Percentiles rank a stretch among this genome's conserved stretches.
Conservation (phyloP, 2,888 invertebrate species). For the Marronus borbonicus region DNA sequence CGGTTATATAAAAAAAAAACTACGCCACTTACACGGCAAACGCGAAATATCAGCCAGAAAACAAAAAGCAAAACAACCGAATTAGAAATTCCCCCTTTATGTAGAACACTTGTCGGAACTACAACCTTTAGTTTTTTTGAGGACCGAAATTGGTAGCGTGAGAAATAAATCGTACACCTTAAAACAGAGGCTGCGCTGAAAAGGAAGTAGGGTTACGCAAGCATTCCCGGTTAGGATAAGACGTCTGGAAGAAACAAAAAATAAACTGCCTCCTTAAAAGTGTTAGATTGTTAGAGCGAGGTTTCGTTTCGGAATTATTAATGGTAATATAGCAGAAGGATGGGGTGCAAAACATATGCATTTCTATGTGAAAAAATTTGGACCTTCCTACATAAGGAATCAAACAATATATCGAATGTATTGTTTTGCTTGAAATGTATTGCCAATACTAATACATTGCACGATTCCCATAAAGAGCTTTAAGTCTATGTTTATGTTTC, state of each 20-base stretch:
- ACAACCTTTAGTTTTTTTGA: constrained; percentile 5
- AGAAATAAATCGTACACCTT: constrained; percentile 9
- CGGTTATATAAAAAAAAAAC: not conserved
- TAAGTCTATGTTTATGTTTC: too few relatives aligned
- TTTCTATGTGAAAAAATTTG: not conserved
- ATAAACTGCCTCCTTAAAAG: constrained; percentile 22
- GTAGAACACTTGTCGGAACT: constrained; percentile 47
- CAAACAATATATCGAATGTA: too few relatives aligned
- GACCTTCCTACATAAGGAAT: too few relatives aligned
- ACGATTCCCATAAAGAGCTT: too few relatives aligned
- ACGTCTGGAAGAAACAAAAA: constrained; percentile 12
- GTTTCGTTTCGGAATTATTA: constrained; percentile 13
- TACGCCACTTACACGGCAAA: not conserved
- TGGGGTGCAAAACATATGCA: not conserved
- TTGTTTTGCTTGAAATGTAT: too few relatives aligned
- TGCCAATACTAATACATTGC: too few relatives aligned
- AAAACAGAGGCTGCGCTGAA: constrained; percentile 1
- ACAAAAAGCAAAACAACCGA: constrained; percentile 37
- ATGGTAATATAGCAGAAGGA: not conserved
- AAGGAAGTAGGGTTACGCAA: constrained; percentile 6
- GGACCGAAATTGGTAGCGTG: constrained; percentile 6
- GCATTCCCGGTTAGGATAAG: not conserved
- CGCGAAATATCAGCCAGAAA: not conserved
- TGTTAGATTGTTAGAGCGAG: not conserved
- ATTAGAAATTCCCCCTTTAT: constrained; percentile 46